phyloP scores from a whole-genome alignment of 2,797 vertebrate species.

The Eulemur rubriventer region DNA sequence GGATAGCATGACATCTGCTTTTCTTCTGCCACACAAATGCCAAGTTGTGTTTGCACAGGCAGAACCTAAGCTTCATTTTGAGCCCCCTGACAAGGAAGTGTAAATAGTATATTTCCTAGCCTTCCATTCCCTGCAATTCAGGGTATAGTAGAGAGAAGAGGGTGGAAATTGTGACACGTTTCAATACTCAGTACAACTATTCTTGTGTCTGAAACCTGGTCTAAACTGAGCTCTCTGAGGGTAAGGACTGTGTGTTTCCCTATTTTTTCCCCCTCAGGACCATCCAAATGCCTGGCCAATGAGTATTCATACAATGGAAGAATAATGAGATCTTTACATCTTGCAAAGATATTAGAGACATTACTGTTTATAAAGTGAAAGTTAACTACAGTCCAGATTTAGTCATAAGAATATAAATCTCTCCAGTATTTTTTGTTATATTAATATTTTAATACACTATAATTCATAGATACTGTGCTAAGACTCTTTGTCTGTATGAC shows the following conservation, averaged over 20 bases:
- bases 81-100: background rate
- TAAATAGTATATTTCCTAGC: background rate
- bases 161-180: background rate
- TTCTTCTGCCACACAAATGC: background rate
- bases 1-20: background rate
- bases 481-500: background rate
- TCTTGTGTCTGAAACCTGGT: background rate
- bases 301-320: background rate
- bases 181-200: background rate
- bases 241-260: background rate
- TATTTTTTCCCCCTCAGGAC: background rate
- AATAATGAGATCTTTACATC: conserved; percentile 1
- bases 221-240: background rate
- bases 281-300: background rate
- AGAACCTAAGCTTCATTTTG: background rate
- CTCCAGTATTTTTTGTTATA: background rate
- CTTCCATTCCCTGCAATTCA: background rate
- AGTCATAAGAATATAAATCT: conserved; percentile 1
- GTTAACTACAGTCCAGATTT: conserved; percentile 4
- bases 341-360: background rate
- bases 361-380: conserved; percentile 44
- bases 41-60: background rate
- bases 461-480: background rate
- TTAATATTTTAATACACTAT: conserved; percentile 8
- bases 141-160: background rate